Evolutionary conservation across 2,113 vertebrate species (phyloP).

Genomic region (Scatophagus argus): DNA sequence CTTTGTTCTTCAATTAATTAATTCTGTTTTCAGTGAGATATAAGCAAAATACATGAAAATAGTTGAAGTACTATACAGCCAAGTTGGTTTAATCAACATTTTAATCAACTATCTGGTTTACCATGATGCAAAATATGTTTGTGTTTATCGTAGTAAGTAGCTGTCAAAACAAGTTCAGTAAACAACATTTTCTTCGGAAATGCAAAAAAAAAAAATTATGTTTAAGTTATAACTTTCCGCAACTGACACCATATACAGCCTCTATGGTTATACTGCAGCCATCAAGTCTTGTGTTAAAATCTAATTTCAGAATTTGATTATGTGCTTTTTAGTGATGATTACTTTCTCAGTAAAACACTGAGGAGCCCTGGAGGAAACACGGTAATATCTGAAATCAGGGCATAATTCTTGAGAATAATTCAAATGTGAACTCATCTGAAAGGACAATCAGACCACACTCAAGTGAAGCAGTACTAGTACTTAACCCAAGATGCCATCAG

Average conservation of each 20-base stretch:
- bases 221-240: too few species aligned
- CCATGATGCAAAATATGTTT: too few species aligned
- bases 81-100: too few species aligned
- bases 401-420: slow-evolving; percentile 9
- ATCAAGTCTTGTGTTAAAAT: slow-evolving; percentile 27
- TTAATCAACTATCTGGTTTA: too few species aligned
- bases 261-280: slow-evolving; percentile 3
- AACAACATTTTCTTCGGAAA: too few species aligned
- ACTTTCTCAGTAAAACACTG: slow-evolving; percentile 10
- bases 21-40: not conserved
- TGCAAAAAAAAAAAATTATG: too few species aligned
- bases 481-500: slow-evolving; percentile 44
- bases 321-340: slow-evolving; percentile 23
- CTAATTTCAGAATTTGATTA: slow-evolving; percentile 32
- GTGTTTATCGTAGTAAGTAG: too few species aligned
- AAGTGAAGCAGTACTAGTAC: slow-evolving; percentile 26
- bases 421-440: slow-evolving; percentile 27
- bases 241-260: too few species aligned
- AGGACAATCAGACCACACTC: slow-evolving; percentile 1
- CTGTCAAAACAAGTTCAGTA: too few species aligned
- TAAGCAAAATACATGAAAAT: too few species aligned
- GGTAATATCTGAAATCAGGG: slow-evolving; percentile 26
- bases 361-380: not conserved
- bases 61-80: not conserved
- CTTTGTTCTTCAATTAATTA: not conserved